Conservation (phyloP, 2,113 vertebrate genomes). For the Varanus komodoensis region DNA sequence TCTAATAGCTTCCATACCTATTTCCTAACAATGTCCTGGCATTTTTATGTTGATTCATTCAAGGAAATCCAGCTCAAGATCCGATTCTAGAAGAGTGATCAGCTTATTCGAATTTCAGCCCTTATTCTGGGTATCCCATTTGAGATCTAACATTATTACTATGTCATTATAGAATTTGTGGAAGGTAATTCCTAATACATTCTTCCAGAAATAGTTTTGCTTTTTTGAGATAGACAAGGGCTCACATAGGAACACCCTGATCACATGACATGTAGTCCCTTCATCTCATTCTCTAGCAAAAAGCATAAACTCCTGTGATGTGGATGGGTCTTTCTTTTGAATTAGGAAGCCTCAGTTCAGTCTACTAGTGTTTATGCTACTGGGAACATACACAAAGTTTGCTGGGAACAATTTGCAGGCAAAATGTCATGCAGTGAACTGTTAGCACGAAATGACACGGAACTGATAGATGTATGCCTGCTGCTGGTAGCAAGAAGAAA, state of each 20-base stretch:
- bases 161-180: neutral
- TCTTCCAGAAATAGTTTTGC: neutral
- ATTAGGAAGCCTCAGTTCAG: conserved; percentile 33
- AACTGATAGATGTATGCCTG: conserved; percentile 16
- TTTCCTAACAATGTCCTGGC: neutral
- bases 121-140: neutral
- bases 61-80: neutral
- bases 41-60: neutral
- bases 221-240: neutral
- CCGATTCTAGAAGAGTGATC: neutral
- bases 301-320: neutral
- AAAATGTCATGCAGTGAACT: conserved; percentile 48
- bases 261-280: neutral
- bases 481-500: conserved; percentile 17
- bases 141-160: neutral
- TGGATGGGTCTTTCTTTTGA: conserved; percentile 9
- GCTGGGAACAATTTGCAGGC: conserved; percentile 30
- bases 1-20: neutral
- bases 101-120: neutral
- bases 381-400: conserved; percentile 35
- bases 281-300: neutral
- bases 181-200: neutral
- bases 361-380: conserved; percentile 43
- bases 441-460: conserved; percentile 31
- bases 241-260: neutral